Evolutionary conservation across 2,113 vertebrate species (phyloP), one percentile per base, ranked within the genome.

Genomic region (Maccullochella peelii): DNA sequence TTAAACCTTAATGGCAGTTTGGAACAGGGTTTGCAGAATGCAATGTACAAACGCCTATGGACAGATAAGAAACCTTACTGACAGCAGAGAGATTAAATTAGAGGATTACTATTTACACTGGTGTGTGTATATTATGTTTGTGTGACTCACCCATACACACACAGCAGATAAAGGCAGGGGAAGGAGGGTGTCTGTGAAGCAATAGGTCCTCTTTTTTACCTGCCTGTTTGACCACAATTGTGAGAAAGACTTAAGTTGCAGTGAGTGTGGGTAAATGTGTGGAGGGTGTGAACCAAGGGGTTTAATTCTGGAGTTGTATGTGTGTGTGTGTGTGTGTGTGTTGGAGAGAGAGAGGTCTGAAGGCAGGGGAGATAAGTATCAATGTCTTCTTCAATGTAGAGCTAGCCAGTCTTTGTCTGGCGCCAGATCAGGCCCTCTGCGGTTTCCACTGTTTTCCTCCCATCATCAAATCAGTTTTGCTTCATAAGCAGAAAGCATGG

Each of bases 381-480:
- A 91, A 89, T 92, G 92, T n/a, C n/a, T n/a, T n/a, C n/a, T n/a
- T n/a, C n/a, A n/a, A 89, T n/a, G n/a, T 27, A 89, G 88, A 74
- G 84, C 65, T 86, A 86, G 87, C 86, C 58, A 70, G 88, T 79
- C 90, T 90, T 87, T 92, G 84, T 93, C 86, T 91, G 85, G 79
- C 14, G 80, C 90, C 88, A 87, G 74, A 94, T 90, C 91, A 91
- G 92, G 91, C 82, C 88, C 89, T 89, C 73, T 95, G 95, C 95
- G 94, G 94, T 94, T 94, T 94, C 77, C 79, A 90, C 86, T 86
- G 80, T 90, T 94, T 93, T 89, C 90, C 88, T 91, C 77, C 91
- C 88, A 86, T 90, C 91, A 89, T 94, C 92, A 94, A 94, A 91
- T 94, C 86, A 88, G 80, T 94, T 95, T 94, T 95, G 95, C 94